Evolutionary conservation across 2,888 invertebrate species (phyloP), one percentile per base, ranked within the genome.

Genomic region (Aphidius colemani): DNA sequence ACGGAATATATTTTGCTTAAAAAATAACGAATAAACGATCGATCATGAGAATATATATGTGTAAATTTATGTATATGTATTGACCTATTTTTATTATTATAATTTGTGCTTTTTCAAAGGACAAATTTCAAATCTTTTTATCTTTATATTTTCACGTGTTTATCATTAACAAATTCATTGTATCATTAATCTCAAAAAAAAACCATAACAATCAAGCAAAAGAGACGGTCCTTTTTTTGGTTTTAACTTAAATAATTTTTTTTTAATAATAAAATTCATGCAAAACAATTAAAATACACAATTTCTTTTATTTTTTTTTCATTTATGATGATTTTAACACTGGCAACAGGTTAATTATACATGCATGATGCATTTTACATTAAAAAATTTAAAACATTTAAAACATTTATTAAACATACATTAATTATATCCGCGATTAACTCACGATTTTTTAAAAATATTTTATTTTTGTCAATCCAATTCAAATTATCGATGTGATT

Each of bases 11-110:
- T 30, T 40, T 45, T 55, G 60, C 56, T 62, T 56, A 59, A 63
- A 66, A 67, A 64, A 64, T 64, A 64, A 64, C 59, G 59, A 64
- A 59, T 53, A 58, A 63, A 63, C 63, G 63, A 64, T 64, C 63
- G 59, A 64, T 64, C 57, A 64, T 53, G 53, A 53, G 48, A 39
- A 45, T 46, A 57, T 46, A 57, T 57, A 30, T 46, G 4, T 46
- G 39, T 3, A 39, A 40, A n/a, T 57, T 30, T 45, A 45, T 53
- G 1, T 41, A 53, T 53, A 41, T 41, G 10, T 11, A 53, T 11
- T 30, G 53, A 6, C 41, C 10, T 41, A 41, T 7, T 39, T 30
- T 44, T 13, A 43, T 13, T 56, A 13, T 56, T 43, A 56, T 48
- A 6, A 48, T n/a, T 6, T n/a, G 7, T n/a, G 7, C 11, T 48